phyloP scores from a whole-genome alignment of 2,797 vertebrate genomes.

The Syngnathus rostellatus region DNA sequence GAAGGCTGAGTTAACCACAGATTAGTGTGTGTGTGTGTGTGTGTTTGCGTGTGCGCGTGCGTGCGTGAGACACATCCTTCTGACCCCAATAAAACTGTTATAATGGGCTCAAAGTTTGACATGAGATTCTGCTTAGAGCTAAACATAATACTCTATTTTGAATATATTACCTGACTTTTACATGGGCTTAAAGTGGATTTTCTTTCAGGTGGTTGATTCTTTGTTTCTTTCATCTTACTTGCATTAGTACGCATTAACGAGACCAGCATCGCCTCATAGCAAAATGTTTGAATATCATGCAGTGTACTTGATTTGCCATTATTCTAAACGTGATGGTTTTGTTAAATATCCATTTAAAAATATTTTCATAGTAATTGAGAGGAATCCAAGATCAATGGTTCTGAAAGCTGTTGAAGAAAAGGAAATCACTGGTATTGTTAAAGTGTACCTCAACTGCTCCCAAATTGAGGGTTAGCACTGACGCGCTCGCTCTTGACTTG shows the following conservation, averaged over 20 bases:
- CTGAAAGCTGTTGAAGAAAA: too few species aligned
- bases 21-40: constrained; percentile 7
- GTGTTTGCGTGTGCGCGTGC: neutral
- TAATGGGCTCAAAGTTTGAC: constrained; percentile 52
- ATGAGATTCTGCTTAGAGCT: constrained; percentile 38
- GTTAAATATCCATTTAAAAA: too few species aligned
- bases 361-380: too few species aligned
- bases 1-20: constrained; percentile 29
- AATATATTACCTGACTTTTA: constrained; percentile 15
- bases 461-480: too few species aligned
- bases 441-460: too few species aligned
- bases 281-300: neutral
- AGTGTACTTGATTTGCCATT: neutral
- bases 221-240: constrained; percentile 6
- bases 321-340: neutral
- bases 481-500: too few species aligned
- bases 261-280: too few species aligned
- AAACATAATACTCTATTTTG: constrained; percentile 21
- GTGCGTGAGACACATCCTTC: constrained; percentile 15
- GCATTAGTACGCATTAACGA: neutral
- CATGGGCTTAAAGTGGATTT: constrained; percentile 26
- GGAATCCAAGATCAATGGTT: too few species aligned
- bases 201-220: constrained; percentile 13
- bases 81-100: constrained; percentile 57
- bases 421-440: too few species aligned